Conservation (phyloP, 2,888 invertebrate species). For the Drosophila kambysellisi region DNA sequence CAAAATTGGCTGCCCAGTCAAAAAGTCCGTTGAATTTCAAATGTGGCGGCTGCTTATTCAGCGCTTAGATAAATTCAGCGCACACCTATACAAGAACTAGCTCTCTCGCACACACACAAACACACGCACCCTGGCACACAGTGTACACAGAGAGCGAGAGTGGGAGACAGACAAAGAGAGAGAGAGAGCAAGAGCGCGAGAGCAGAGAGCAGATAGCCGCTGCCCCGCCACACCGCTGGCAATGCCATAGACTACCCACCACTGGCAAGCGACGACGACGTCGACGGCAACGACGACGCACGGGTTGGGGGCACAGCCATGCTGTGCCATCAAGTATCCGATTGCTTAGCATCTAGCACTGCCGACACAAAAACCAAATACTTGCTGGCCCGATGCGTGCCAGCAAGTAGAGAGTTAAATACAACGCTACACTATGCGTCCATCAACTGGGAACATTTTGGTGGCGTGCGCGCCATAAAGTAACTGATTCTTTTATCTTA, state of each 20-base stretch:
- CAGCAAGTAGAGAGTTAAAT: constrained; percentile 66
- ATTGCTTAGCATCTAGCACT: constrained; percentile 36
- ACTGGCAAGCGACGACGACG: constrained; percentile 58
- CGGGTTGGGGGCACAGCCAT: constrained; percentile 68
- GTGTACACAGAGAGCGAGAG: constrained; percentile 18
- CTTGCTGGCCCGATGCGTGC: constrained; percentile 73
- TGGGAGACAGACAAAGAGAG: neutral
- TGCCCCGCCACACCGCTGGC: constrained; percentile 37
- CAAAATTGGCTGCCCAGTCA: constrained; percentile 39
- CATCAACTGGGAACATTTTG: constrained; percentile 78
- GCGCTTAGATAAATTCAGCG: constrained; percentile 67
- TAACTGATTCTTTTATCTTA: constrained; percentile 72
- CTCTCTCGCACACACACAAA: constrained; percentile 38
- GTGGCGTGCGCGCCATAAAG: constrained; percentile 83
- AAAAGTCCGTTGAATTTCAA: constrained; percentile 67
- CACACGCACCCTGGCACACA: neutral
- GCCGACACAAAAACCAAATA: constrained; percentile 55
- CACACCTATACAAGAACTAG: constrained; percentile 10
- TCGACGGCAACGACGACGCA: constrained; percentile 49
- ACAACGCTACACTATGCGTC: constrained; percentile 13
- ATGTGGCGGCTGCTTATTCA: constrained; percentile 53
- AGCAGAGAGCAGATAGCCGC: constrained; percentile 21
- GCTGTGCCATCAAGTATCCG: constrained; percentile 70
- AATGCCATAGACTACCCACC: constrained; percentile 63
- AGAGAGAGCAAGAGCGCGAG: constrained; percentile 4